Percentiles rank a stretch among this genome's conserved stretches.
Conservation (phyloP, 2,113 vertebrate species). For the Oncorhynchus mykiss region DNA sequence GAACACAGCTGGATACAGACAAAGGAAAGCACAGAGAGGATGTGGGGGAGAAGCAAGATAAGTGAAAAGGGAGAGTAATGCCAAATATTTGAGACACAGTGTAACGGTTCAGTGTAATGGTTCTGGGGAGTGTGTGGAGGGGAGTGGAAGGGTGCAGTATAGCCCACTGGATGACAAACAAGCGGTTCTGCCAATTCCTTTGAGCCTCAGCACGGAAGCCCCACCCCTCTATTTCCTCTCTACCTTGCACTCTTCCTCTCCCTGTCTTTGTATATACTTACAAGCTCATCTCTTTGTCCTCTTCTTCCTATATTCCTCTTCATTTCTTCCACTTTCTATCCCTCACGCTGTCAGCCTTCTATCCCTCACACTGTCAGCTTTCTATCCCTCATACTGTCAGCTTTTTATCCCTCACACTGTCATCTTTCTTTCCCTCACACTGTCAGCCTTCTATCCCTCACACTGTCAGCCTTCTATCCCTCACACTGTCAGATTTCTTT, state of each 20-base stretch:
- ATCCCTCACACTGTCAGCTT: too few relatives aligned
- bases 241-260: too few relatives aligned
- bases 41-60: background rate
- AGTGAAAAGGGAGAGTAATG: constrained; percentile 18
- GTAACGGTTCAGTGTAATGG: constrained; percentile 11
- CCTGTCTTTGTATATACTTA: background rate
- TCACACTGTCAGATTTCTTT: too few relatives aligned
- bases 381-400: too few relatives aligned
- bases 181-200: background rate
- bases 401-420: too few relatives aligned
- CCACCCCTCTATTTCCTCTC: background rate
- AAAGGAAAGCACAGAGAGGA: constrained; percentile 2
- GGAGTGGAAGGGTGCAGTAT: background rate
- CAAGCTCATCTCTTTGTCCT: constrained; percentile 2
- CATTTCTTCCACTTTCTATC: background rate
- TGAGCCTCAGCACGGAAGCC: constrained; percentile 1
- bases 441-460: too few relatives aligned
- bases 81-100: constrained; percentile 30
- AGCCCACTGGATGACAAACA: constrained; percentile 16
- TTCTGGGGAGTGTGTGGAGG: background rate
- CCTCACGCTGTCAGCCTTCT: too few relatives aligned
- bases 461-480: too few relatives aligned
- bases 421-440: too few relatives aligned
- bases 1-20: background rate
- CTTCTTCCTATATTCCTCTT: background rate